Evolutionary conservation across 1,140 invertebrate species (phyloP), one percentile per base, ranked within the genome.

Genomic region (Sarcophaga bullata): DNA sequence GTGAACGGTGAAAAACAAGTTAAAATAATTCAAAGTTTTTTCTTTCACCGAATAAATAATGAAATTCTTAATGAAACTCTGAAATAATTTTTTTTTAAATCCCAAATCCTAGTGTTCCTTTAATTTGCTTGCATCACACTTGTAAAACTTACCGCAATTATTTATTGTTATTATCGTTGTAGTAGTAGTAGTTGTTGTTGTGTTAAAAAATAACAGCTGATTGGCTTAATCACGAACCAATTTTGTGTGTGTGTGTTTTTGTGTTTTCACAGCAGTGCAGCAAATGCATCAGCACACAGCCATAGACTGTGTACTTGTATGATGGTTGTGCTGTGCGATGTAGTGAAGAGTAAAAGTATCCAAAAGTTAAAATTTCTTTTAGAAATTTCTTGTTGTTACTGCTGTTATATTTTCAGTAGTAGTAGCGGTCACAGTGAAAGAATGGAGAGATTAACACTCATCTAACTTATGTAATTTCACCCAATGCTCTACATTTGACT

Each of bases 101-200:
- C 25, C 50, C 50, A 52, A 52, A 52, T 52, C 13, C 50, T 52
- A 52, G 1, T 52, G 50, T 52, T 52, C 8, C 13, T 52, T 52
- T 13, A 1, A 9, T 52, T 52, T 68, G 17, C 62, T 8, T 8
- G 25, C 25, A 37, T 37, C 17, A 9, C n/a, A 68, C 17, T 62
- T n/a, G n/a, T 68, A 58, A 68, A 68, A 68, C 62, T 68, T 68
- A 68, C 62, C 62, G 62, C 19, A 19, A 68, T 58, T 68, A 68
- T 68, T 58, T 68, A 8, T 68, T 68, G 62, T 68, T 8, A 9
- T 68, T 25, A 19, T 68, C 19, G 62, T 68, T 68, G 62, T 19
- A 6, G 62, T 19, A 19, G 62, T 19, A 37, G 25, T 37, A 37
- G 25, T 37, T 37, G 25, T 37, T 37, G 25, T 37, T 37, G 25